Evolutionary conservation across 1,140 invertebrate species (phyloP).

Genomic region (Pinna nobilis): DNA sequence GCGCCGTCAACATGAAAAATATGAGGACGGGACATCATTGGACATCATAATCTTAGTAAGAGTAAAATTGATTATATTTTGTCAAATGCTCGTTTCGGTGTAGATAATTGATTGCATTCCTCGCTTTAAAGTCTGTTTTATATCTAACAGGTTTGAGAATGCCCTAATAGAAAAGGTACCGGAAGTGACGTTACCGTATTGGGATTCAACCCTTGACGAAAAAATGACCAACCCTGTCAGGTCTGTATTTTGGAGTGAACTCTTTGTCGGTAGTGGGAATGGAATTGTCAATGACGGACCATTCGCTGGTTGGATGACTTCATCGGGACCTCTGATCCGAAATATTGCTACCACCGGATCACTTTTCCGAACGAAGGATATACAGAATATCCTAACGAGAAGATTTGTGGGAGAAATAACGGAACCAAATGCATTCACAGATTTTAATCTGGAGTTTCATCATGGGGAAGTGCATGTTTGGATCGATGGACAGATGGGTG

Average conservation of each 20-base stretch:
- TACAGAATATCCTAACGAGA: slow-evolving; percentile 41
- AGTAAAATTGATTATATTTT: no score
- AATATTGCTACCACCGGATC: slow-evolving; percentile 45
- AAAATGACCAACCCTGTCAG: slow-evolving; percentile 63
- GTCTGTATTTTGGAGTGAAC: slow-evolving; percentile 69
- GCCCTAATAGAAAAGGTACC: slow-evolving; percentile 59
- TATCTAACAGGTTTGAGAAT: slow-evolving; percentile 62
- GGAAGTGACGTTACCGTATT: slow-evolving; percentile 72
- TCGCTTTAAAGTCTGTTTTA: neutral
- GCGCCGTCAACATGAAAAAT: no score
- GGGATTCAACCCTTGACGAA: slow-evolving; percentile 71
- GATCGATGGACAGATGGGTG: slow-evolving; percentile 64
- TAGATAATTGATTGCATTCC: neutral
- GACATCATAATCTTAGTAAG: no score
- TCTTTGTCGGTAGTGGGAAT: slow-evolving; percentile 72
- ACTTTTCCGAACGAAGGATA: slow-evolving; percentile 32
- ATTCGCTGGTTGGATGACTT: slow-evolving; percentile 62
- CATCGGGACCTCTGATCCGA: slow-evolving; percentile 47
- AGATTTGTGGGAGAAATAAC: slow-evolving; percentile 37
- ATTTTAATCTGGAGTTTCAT: slow-evolving; percentile 61
- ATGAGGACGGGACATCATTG: no score
- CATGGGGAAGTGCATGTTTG: slow-evolving; percentile 64
- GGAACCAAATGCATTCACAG: slow-evolving; percentile 37
- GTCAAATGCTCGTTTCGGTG: no score
- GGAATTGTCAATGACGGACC: slow-evolving; percentile 69